Evolutionary conservation across 2,113 vertebrate genomes (phyloP).

Genomic region (Pteronura brasiliensis): DNA sequence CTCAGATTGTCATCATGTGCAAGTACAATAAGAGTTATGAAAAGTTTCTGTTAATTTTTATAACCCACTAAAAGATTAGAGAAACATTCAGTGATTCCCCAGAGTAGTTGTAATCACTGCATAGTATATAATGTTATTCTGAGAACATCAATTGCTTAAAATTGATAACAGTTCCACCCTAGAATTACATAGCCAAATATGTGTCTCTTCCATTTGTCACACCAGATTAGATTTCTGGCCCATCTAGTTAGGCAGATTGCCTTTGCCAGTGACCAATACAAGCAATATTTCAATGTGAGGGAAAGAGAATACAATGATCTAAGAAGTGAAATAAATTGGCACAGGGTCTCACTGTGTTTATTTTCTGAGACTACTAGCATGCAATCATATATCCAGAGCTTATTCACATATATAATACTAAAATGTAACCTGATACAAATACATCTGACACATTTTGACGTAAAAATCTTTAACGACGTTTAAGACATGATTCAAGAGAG

Average conservation of each 20-base stretch:
- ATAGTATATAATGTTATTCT: slow-evolving; percentile 35
- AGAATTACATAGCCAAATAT: slow-evolving; percentile 48
- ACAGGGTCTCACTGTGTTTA: background rate
- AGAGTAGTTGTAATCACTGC: slow-evolving; percentile 5
- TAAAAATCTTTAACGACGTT: background rate
- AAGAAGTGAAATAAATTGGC: background rate
- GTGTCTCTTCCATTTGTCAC: slow-evolving; percentile 55
- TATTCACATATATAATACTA: background rate
- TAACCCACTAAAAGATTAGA: background rate
- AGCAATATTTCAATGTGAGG: background rate
- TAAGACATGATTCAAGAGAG: background rate
- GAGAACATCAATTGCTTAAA: slow-evolving; percentile 56
- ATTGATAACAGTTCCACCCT: slow-evolving; percentile 38
- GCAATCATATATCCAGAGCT: background rate
- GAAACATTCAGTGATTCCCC: background rate
- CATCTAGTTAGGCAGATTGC: slow-evolving; percentile 32
- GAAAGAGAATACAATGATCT: background rate
- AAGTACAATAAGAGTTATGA: background rate
- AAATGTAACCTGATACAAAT: background rate
- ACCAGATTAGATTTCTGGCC: slow-evolving; percentile 47
- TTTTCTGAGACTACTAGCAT: background rate
- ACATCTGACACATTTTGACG: background rate
- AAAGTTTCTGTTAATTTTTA: slow-evolving; percentile 34
- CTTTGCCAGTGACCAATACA: slow-evolving; percentile 24
- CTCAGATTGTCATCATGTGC: background rate